These are phyloP conservation scores for Epistrophe eligans DNA, from an alignment of 2,888 invertebrate species.

Conservation along the genomic window DNA sequence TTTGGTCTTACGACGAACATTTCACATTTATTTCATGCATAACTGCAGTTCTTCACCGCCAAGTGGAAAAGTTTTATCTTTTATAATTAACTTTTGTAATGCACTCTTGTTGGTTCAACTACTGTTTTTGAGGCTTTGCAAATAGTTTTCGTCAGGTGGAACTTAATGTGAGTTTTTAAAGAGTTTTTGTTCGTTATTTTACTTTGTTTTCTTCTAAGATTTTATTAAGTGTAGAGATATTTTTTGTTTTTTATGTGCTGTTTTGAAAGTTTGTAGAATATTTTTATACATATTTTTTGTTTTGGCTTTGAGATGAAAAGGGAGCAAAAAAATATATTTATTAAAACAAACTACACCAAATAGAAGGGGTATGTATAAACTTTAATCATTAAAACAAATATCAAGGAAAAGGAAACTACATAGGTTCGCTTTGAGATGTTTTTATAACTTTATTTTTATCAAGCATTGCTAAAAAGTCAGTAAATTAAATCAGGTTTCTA, in stretches of 20 bases:
- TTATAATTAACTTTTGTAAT: constrained; percentile 68
- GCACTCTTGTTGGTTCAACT: constrained; percentile 51
- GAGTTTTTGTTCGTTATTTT: background rate
- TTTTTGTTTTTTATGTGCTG: background rate
- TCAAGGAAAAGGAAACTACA: too few species aligned
- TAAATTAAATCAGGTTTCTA: too few species aligned
- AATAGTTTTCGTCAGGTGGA: constrained; percentile 61
- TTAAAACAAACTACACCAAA: too few species aligned
- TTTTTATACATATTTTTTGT: background rate
- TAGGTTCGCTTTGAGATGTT: too few species aligned
- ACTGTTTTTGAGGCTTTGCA: constrained; percentile 55
- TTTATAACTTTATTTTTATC: too few species aligned
- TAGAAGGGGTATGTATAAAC: too few species aligned
- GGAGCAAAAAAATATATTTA: too few species aligned
- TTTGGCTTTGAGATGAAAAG: too few species aligned
- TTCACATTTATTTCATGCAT: constrained; percentile 39
- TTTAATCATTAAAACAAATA: too few species aligned
- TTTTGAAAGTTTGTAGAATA: background rate
- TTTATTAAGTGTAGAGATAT: constrained; percentile 7
- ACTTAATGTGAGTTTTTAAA: constrained; percentile 54
- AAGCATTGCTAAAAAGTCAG: too few species aligned
- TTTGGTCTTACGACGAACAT: constrained; percentile 6
- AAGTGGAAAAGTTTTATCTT: constrained; percentile 66
- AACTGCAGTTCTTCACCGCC: constrained; percentile 59
- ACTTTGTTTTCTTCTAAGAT: background rate